Percentiles rank a stretch among this genome's conserved stretches.
Evolutionary conservation across 2,797 vertebrate species (phyloP).

Genomic region (Pampus argenteus): DNA sequence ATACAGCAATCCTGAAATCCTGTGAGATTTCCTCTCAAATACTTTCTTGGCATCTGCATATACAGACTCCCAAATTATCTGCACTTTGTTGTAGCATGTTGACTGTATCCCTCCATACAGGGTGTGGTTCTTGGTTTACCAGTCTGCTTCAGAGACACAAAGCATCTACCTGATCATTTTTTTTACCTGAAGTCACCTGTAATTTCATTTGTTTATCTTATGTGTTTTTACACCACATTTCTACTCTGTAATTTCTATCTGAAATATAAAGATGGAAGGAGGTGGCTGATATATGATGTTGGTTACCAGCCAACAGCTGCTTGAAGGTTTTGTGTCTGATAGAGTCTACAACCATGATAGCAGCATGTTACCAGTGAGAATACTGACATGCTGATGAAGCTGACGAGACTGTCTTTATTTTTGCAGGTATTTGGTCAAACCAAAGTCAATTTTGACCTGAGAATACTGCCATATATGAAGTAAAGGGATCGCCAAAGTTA

Average conservation of each 20-base stretch:
- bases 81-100: conserved; percentile 11
- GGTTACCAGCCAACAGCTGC: background rate
- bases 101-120: background rate
- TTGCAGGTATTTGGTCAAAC: background rate
- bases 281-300: background rate
- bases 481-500: background rate
- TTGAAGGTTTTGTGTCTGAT: background rate
- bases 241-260: conserved; percentile 20
- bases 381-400: background rate
- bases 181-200: conserved; percentile 19
- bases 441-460: background rate
- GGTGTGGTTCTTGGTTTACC: background rate
- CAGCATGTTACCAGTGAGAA: background rate
- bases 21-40: conserved; percentile 19
- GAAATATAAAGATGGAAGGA: background rate
- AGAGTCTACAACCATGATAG: background rate
- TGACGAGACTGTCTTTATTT: background rate
- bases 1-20: conserved; percentile 23
- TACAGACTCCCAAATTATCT: conserved; percentile 30
- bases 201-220: conserved; percentile 29
- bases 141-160: conserved; percentile 15
- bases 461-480: background rate
- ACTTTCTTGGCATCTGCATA: conserved; percentile 6
- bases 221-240: conserved; percentile 23
- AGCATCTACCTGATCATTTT: conserved; percentile 23